phyloP scores from a whole-genome alignment of 2,888 invertebrate genomes.

The Laothoe populi region DNA sequence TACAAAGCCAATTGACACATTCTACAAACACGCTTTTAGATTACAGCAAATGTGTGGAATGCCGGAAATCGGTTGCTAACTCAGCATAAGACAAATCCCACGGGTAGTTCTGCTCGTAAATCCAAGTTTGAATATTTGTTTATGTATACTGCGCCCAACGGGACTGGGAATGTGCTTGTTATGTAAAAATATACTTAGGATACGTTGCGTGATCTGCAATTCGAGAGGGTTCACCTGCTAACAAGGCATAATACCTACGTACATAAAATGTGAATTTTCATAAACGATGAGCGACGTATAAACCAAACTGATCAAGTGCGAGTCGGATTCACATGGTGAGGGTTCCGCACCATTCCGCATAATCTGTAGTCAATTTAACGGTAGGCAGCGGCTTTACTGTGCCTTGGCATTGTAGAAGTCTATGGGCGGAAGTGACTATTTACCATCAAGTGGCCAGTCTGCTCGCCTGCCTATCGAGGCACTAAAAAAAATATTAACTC shows the following conservation, averaged over 20 bases:
- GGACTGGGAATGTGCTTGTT: conserved; percentile 34
- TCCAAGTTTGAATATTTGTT: conserved; percentile 53
- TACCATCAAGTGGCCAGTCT: too few relatives aligned
- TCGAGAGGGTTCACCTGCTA: neutral
- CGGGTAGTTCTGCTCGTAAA: conserved; percentile 51
- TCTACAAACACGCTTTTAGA: conserved; percentile 32
- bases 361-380: too few relatives aligned
- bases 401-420: too few relatives aligned
- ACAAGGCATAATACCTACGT: too few relatives aligned
- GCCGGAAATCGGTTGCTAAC: conserved; percentile 36
- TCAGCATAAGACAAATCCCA: conserved; percentile 42
- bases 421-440: too few relatives aligned
- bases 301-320: too few relatives aligned
- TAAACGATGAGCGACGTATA: too few relatives aligned
- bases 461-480: too few relatives aligned
- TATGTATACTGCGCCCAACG: conserved; percentile 45
- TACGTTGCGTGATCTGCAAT: conserved; percentile 29
- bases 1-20: neutral
- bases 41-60: conserved; percentile 40
- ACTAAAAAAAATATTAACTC: neutral
- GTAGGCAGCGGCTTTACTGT: too few relatives aligned
- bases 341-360: too few relatives aligned
- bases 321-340: too few relatives aligned
- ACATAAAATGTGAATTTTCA: too few relatives aligned
- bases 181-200: conserved; percentile 33